Percentiles rank a stretch among this genome's conserved stretches.
phyloP scores from a whole-genome alignment of 2,797 vertebrate genomes.

The Bryconaethiops microstoma region DNA sequence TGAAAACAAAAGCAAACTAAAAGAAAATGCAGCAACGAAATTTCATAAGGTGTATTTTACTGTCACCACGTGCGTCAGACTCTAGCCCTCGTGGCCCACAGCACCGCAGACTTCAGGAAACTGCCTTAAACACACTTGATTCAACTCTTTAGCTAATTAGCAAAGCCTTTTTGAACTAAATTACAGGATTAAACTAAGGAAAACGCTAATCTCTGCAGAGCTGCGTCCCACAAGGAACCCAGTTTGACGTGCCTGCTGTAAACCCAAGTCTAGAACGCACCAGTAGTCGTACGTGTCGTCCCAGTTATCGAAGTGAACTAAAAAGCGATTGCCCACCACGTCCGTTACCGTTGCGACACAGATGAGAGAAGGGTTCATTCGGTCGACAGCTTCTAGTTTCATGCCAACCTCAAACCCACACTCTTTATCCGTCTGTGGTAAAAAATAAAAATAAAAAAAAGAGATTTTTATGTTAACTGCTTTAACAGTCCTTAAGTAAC shows the following conservation, averaged over 20 bases:
- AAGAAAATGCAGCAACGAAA: background rate
- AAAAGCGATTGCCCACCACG: constrained; percentile 88
- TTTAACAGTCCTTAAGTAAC: background rate
- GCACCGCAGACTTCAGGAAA: too few relatives aligned
- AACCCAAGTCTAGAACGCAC: constrained; percentile 68
- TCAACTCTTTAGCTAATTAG: too few relatives aligned
- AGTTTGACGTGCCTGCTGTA: too few relatives aligned
- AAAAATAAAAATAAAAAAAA: constrained; percentile 4
- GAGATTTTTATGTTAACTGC: background rate
- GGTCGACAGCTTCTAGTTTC: constrained; percentile 97
- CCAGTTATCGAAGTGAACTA: constrained; percentile 99
- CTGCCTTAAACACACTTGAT: too few relatives aligned
- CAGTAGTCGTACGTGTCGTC: constrained; percentile 99
- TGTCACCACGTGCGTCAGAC: background rate
- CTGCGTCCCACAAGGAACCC: too few relatives aligned
- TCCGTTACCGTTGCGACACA: constrained; percentile 98
- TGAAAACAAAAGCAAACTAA: background rate
- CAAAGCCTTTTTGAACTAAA: too few relatives aligned
- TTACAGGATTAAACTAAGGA: too few relatives aligned
- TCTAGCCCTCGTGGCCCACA: too few relatives aligned
- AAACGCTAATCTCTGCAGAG: too few relatives aligned
- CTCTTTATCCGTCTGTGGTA: constrained; percentile 79
- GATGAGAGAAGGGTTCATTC: constrained; percentile 97
- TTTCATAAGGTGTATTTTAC: background rate
- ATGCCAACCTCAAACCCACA: constrained; percentile 90